Percentiles rank a stretch among this genome's conserved stretches.
Conservation (phyloP, 2,797 vertebrate genomes). For the Phyllotis vaccarum region DNA sequence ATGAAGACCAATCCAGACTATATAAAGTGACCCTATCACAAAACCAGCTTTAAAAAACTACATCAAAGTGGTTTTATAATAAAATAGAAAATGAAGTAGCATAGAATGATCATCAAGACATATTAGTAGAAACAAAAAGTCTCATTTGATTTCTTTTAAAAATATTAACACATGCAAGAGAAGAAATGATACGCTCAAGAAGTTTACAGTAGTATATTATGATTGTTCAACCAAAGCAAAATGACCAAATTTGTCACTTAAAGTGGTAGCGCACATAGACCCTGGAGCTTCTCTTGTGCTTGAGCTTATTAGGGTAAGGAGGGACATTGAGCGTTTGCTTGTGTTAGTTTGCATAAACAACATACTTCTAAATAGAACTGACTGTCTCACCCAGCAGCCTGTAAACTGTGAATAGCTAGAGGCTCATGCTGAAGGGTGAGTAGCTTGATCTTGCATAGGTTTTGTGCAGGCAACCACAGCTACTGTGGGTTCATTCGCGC, state of each 20-base stretch:
- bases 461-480: not conserved
- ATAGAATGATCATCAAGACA: not conserved
- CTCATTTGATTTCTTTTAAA: not conserved
- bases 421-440: not conserved
- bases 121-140: slow-evolving; percentile 18
- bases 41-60: not conserved
- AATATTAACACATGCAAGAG: not conserved
- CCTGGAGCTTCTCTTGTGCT: not conserved
- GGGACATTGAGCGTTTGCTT: not conserved
- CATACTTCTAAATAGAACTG: not conserved
- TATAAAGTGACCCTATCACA: not conserved
- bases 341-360: not conserved
- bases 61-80: not conserved
- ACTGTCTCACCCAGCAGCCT: not conserved
- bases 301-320: not conserved
- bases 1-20: not conserved
- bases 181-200: not conserved
- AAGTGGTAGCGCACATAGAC: not conserved
- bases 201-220: not conserved
- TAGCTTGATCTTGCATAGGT: not conserved
- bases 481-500: not conserved
- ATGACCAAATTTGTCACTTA: not conserved
- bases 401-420: not conserved
- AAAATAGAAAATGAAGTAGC: not conserved
- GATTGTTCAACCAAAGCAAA: not conserved